Evolutionary conservation across 2,888 invertebrate genomes (phyloP).

Genomic region (Brachyopa scutellaris): DNA sequence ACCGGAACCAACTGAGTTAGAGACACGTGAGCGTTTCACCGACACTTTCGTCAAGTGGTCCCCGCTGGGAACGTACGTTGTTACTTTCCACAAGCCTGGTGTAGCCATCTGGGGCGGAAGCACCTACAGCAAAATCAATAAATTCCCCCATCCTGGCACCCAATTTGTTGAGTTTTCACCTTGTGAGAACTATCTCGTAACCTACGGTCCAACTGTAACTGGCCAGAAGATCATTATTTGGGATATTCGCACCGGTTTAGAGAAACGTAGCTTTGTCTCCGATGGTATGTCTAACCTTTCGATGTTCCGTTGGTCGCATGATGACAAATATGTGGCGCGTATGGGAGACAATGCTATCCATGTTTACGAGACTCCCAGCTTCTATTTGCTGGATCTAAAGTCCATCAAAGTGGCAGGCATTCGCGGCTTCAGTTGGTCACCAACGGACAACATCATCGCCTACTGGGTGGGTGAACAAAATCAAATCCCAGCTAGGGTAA

Average conservation of each 20-base stretch:
- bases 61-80: conserved; percentile 96
- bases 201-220: conserved; percentile 93
- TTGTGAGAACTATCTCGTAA: conserved; percentile 97
- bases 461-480: conserved; percentile 99
- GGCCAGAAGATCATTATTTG: conserved; percentile 94
- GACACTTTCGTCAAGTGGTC: conserved; percentile 99
- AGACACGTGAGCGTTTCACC: conserved; percentile 95
- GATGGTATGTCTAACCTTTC: conserved; percentile 94
- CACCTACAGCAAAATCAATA: conserved; percentile 94
- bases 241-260: conserved; percentile 97
- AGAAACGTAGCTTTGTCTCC: conserved; percentile 95
- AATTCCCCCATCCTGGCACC: conserved; percentile 94
- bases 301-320: conserved; percentile 98
- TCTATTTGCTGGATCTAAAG: conserved; percentile 96
- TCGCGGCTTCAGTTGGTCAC: conserved; percentile 98
- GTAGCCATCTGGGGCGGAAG: conserved; percentile 99
- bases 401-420: conserved; percentile 95
- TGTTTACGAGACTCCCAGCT: conserved; percentile 98
- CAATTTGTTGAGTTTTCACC: conserved; percentile 99
- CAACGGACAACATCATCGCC: conserved; percentile 96
- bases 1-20: conserved; percentile 91
- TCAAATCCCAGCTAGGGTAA: conserved; percentile 97
- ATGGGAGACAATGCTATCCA: conserved; percentile 92
- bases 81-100: conserved; percentile 97
- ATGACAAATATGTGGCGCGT: conserved; percentile 96